Evolutionary conservation across 1,140 invertebrate species (phyloP), one percentile per base, ranked within the genome.

Genomic region (Micrasema longulum): DNA sequence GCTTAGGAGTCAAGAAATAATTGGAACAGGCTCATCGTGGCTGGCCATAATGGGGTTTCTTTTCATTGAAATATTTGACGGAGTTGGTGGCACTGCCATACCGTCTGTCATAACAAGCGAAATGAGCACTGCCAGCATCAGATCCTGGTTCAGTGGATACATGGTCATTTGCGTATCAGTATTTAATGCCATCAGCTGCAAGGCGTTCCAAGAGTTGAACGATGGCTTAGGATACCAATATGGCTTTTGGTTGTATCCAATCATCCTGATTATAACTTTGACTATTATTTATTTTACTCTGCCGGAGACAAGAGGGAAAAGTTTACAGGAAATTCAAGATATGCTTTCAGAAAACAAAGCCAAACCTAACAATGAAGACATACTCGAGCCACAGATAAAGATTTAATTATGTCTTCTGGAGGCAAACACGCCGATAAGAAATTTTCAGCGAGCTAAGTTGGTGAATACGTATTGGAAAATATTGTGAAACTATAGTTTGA

Each of bases 51-150:
- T 16, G 1, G 43, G 41, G 35, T 31, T 65, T 2, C 6, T 65
- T n/a, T 16, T 16, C 6, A 18, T 65, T n/a, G 41, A 65, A 18
- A 10, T 65, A 11, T 65, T 65, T 23, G 47, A 26, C 23, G 26
- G 45, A 11, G 14, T 47, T 3, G 41, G 63, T 26, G 41, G 16
- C 7, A 22, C 22, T 47, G 41, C 26, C 4, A 36, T 65, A 22
- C 63, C 63, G 1, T 4, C 22, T n/a, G 47, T 65, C 2, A 67
- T 52, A 35, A 50, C 26, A 3, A 55, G 62, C 71, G 48, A 82
- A 80, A 47, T 75, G n/a, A 78, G 75, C 1, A 57, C 67, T n/a
- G 53, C 3, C 45, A 20, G 14, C 23, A 70, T 47, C 1, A 12
- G 10, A 16, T 38, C 16, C 11, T 65, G 16, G 43, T 41, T 22